Evolutionary conservation across 1,140 invertebrate species (phyloP).

Genomic region (Tetragnatha versicolor): DNA sequence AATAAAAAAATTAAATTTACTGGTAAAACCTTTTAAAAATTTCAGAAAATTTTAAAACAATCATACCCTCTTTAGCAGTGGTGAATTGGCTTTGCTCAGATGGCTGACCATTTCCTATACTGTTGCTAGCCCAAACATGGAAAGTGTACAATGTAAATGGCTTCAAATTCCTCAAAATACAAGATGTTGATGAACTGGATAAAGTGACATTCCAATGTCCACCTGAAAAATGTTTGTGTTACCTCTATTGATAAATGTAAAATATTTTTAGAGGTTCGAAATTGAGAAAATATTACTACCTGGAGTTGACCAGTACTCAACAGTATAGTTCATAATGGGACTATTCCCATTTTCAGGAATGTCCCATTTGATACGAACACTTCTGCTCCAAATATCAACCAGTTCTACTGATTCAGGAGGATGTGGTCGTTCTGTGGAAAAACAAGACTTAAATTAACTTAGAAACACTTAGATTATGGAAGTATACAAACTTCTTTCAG

Average conservation of each 20-base stretch:
- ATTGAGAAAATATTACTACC: slow-evolving; percentile 14
- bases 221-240: not conserved
- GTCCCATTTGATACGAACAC: slow-evolving; percentile 42
- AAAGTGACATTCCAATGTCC: slow-evolving; percentile 38
- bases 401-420: slow-evolving; percentile 17
- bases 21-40: not conserved
- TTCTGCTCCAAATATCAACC: slow-evolving; percentile 49
- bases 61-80: slow-evolving; percentile 52
- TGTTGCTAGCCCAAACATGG: slow-evolving; percentile 49
- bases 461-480: not conserved
- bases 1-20: not conserved
- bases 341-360: slow-evolving; percentile 41
- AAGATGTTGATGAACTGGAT: slow-evolving; percentile 17
- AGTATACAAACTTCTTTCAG: not conserved
- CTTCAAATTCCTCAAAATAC: slow-evolving; percentile 36
- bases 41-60: not conserved
- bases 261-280: not conserved
- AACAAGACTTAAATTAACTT: not conserved
- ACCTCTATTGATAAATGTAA: slow-evolving; percentile 5
- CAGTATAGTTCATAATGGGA: slow-evolving; percentile 41
- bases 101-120: slow-evolving; percentile 39
- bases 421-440: slow-evolving; percentile 37
- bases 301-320: slow-evolving; percentile 49
- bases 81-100: slow-evolving; percentile 35
- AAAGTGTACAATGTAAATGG: slow-evolving; percentile 36